Base-by-base conservation (phyloP, 2,888 invertebrate species). In the Trissonchulus sp. region DNA sequence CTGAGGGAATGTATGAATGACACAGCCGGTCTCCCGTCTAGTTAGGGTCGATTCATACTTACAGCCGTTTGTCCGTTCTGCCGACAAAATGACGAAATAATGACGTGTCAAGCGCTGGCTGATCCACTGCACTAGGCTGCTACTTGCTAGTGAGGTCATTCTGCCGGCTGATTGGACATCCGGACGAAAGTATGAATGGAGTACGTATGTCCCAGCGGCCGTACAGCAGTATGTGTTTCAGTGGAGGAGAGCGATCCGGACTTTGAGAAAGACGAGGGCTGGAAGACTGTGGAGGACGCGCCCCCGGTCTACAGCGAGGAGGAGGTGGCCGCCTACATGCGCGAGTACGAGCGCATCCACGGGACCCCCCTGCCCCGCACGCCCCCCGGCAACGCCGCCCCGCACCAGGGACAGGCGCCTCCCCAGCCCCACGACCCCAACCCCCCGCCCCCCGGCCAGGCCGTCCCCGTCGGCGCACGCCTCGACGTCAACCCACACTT, bases 211-310 rank as follows among this genome's bases (percentile, higher is more conserved):
- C n/a, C n/a, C n/a, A n/a, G n/a, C n/a, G n/a, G n/a, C n/a, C n/a
- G n/a, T n/a, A n/a, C n/a, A n/a, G n/a, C n/a, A n/a, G n/a, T n/a
- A n/a, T 48, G 8, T 48, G 48, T 65, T 69, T 3, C n/a, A 37
- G 74, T 23, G n/a, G 74, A 73, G 30, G 74, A 15, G 8, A 31
- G 33, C 2, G 38, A 73, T 36, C 74, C 74, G 1, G 91, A 93
- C 69, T 93, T 93, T 84, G 90, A 93, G 79, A 89, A 90, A 80
- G 96, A 99, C 84, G 90, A 87, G 83, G 94, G 92, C 0, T 99
- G 99, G 98, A 90, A 96, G 83, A 90, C 91, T 75, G 76, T 84
- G 1, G 81, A 79, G 2, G 77, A 82, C 48, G 71, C 81, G 68
- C 79, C 63, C 30, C 23, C 33, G 1, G n/a, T 74, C 1, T 68